Percentiles rank a stretch among this genome's conserved stretches.
Conservation (phyloP, 2,113 vertebrate genomes). For the Sapayoa aenigma region DNA sequence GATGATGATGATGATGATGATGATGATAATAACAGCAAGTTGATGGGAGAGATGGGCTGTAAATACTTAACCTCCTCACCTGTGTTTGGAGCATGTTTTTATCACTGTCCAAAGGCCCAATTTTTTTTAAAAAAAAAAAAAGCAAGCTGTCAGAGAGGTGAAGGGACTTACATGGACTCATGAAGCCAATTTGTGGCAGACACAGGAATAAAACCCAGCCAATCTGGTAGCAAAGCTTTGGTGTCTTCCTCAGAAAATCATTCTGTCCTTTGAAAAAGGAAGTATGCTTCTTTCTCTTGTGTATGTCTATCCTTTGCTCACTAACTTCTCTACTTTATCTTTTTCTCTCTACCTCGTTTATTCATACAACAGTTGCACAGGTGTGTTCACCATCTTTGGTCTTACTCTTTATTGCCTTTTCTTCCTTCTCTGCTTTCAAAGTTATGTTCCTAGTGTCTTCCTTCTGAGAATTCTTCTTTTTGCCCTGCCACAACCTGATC, state of each 20-base stretch:
- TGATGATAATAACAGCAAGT: neutral
- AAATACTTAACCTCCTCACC: neutral
- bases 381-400: neutral
- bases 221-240: neutral
- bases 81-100: neutral
- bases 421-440: neutral
- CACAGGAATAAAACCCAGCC: neutral
- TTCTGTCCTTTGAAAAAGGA: neutral
- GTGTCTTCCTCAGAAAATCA: neutral
- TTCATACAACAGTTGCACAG: neutral
- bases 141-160: neutral
- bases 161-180: neutral
- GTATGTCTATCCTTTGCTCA: neutral
- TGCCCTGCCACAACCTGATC: neutral
- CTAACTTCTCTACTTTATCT: neutral
- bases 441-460: neutral
- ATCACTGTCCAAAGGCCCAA: neutral
- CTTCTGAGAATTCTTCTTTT: neutral
- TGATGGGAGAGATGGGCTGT: neutral
- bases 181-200: neutral
- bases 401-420: neutral
- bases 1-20: neutral
- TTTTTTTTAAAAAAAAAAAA: neutral
- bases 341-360: neutral
- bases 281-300: neutral